Base-by-base conservation (phyloP, 2,797 vertebrate genomes). In the Epinephelus coioides region DNA sequence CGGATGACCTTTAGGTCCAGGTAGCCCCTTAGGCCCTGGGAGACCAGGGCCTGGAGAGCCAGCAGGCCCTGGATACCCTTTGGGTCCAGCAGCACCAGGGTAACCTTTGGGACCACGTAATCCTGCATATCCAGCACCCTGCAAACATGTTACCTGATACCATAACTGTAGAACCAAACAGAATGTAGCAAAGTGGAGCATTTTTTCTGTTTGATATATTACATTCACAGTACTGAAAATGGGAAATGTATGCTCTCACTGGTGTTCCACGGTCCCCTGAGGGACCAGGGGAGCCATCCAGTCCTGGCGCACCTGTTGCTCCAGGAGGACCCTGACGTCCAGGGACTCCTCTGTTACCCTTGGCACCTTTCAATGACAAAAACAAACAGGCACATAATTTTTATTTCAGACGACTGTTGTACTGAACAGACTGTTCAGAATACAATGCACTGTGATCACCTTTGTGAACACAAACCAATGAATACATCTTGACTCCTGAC, bases 261-360 rank as follows among this genome's bases (percentile, higher is more conserved):
- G 81, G 84, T 73, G 77, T 68, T 70, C 94, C 93, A 10, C 69
- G 90, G 30, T 93, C 90, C 75, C 92, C 93, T 30, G 25, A 1
- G 44, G 2, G 47, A 4, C 94, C 94, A 73, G 69, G 69, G 2
- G 0, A 2, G 0, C 83, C 93, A 79, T 91, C 84, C 1, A 0
- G 25, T 56, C 92, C 93, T 76, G 87, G 74, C 0, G 19, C 66
- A 25, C 93, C 92, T 18, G 15, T 12, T 61, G 9, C 6, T 65
- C 94, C 92, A 66, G 15, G 30, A 71, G 43, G 27, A 40, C 92
- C 93, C 60, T 9, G 0, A 34, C 56, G 13, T 63, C 93, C 94
- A 57, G 67, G 53, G 1, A 49, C 56, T 60, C 94, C 94, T 60
- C 4, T 44, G 19, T 89, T 66, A 56, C 94, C 93, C 21, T 89